Evolutionary conservation across 1,140 invertebrate genomes (phyloP).

Genomic region (Bombus polaris): DNA sequence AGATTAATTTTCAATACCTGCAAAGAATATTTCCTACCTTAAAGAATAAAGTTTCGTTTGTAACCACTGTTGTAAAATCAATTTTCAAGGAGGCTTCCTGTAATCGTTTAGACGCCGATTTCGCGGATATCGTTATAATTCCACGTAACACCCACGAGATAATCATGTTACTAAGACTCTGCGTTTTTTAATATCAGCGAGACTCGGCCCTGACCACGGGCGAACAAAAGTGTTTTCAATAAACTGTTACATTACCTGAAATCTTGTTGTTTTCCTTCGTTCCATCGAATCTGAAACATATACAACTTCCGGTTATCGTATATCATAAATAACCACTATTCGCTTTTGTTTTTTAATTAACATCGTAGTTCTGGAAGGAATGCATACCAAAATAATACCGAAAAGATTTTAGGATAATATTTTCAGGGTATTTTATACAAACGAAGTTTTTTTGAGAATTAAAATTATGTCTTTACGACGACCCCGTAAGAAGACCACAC

Average conservation of each 20-base stretch:
- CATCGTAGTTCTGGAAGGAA: neutral
- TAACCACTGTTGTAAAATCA: neutral
- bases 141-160: constrained; percentile 78
- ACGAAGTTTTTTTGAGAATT: no score
- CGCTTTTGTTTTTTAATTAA: neutral
- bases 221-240: constrained; percentile 81
- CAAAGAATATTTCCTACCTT: neutral
- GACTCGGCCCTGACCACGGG: constrained; percentile 75
- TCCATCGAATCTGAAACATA: neutral
- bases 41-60: neutral
- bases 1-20: neutral
- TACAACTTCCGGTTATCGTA: neutral
- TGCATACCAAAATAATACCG: no score
- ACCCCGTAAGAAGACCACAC: neutral
- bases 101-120: constrained; percentile 59
- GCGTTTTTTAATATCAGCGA: constrained; percentile 82
- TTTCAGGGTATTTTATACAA: no score
- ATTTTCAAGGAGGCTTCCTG: neutral
- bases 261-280: constrained; percentile 7
- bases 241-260: constrained; percentile 82
- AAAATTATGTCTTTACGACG: constrained; percentile 38
- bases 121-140: constrained; percentile 74
- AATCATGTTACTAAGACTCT: constrained; percentile 82
- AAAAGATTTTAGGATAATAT: neutral
- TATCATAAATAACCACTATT: neutral